Evolutionary conservation across 1,140 invertebrate genomes (phyloP).

Genomic region (Drosophila jambulina): DNA sequence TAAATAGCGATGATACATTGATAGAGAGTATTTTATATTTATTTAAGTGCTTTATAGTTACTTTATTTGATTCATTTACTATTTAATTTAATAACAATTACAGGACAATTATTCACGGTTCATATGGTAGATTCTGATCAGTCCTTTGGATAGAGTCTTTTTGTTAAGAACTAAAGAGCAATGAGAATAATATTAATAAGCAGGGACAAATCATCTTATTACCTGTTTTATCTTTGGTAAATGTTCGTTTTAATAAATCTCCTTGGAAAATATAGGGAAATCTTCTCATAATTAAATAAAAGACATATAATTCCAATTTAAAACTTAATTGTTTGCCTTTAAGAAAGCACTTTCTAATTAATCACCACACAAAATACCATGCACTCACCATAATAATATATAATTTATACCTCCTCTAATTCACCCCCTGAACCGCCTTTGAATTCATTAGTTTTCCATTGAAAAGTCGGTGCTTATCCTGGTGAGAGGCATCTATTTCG

Average conservation of each 20-base stretch:
- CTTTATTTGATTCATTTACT: too few species aligned
- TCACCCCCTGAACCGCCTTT: not conserved
- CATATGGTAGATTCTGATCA: too few species aligned
- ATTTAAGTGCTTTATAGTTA: not conserved
- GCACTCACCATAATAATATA: conserved; percentile 3
- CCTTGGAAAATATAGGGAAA: too few species aligned
- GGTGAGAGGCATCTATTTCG: conserved; percentile 21
- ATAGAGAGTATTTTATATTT: not conserved
- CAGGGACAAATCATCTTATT: too few species aligned
- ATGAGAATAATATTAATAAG: too few species aligned
- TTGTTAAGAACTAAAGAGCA: too few species aligned
- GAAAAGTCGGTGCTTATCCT: conserved; percentile 13
- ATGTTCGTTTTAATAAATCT: too few species aligned
- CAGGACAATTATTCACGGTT: too few species aligned
- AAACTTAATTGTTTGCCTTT: not conserved
- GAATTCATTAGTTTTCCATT: conserved; percentile 6
- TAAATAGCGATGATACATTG: not conserved
- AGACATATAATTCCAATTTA: too few species aligned
- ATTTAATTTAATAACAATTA: not conserved
- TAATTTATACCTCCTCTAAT: not conserved
- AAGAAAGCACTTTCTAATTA: not conserved
- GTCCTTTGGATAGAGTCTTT: too few species aligned
- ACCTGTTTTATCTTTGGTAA: too few species aligned
- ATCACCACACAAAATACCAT: not conserved
- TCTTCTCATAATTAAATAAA: too few species aligned